Percentiles rank a stretch among this genome's conserved stretches.
Evolutionary conservation across 2,888 invertebrate genomes (phyloP).

Genomic region (Chrysolina haemoptera): DNA sequence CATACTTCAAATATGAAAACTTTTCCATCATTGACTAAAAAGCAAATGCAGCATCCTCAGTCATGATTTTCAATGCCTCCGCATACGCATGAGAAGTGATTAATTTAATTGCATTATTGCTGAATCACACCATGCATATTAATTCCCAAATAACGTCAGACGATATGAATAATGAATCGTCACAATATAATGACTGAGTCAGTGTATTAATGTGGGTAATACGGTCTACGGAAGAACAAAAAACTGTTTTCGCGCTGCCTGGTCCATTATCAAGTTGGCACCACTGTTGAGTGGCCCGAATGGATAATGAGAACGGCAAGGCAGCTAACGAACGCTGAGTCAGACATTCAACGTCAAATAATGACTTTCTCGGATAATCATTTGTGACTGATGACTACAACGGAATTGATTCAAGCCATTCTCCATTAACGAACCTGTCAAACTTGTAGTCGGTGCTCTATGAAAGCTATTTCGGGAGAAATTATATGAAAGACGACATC

Average conservation of each 20-base stretch:
- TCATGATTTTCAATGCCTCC: no score
- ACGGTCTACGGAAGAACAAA: slow-evolving; percentile 34
- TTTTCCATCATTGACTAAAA: background rate
- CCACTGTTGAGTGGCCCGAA: slow-evolving; percentile 30
- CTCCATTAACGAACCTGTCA: slow-evolving; percentile 60
- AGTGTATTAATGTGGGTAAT: slow-evolving; percentile 40
- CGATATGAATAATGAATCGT: slow-evolving; percentile 37
- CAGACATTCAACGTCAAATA: slow-evolving; percentile 58
- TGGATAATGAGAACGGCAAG: slow-evolving; percentile 42
- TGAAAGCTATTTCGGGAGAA: slow-evolving; percentile 24
- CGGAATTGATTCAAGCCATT: slow-evolving; percentile 65
- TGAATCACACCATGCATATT: slow-evolving; percentile 6
- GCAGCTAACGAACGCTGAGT: slow-evolving; percentile 64
- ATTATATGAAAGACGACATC: slow-evolving; percentile 35
- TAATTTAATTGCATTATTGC: slow-evolving; percentile 4
- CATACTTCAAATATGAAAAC: background rate
- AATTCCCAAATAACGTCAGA: background rate
- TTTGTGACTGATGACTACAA: slow-evolving; percentile 64
- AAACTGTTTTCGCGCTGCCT: slow-evolving; percentile 32
- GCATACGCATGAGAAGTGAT: no score
- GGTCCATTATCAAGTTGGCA: slow-evolving; percentile 42
- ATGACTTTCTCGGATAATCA: slow-evolving; percentile 65
- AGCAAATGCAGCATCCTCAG: no score
- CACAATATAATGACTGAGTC: slow-evolving; percentile 33
- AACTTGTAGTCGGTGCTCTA: slow-evolving; percentile 33